Base-by-base conservation (phyloP, 2,888 invertebrate genomes). In the Dinocampus coccinellae region DNA sequence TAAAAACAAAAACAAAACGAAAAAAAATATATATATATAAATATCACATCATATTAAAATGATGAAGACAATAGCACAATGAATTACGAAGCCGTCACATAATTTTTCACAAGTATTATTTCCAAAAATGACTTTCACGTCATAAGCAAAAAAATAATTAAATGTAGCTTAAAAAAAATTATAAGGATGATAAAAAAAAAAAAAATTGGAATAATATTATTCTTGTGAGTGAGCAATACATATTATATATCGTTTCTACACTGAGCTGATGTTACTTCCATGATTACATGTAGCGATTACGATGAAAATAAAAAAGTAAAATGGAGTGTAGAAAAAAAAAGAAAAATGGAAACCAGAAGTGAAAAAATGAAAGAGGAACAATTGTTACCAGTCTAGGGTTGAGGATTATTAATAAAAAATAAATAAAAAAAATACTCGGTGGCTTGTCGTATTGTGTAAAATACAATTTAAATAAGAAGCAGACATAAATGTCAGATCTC, bases 1-100 rank as follows among this genome's bases (percentile, higher is more conserved):
- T 9, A 13, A 11, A 34, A 58, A 4, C 3, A 55, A 11, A 11
- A 6, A 29, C 34, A n/a, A 33, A n/a, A 63, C n/a, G 33, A 26
- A n/a, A 13, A 60, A 34, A 29, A 29, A 29, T 29, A 29, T 29
- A 29, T 29, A 29, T 4, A n/a, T n/a, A n/a, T n/a, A n/a, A n/a
- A n/a, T n/a, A n/a, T 3, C 6, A 62, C 26, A 20, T 36, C 20
- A 16, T 29, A 36, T 33, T 29, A 58, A 22, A 72, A n/a, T 70
- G 70, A 73, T 73, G 64, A 75, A 70, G 76, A 76, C 76, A 76
- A 76, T 76, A 76, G 76, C 75, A 73, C 75, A 69, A 76, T 75
- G 69, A 69, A 76, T 75, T 73, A 75, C 72, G 73, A 75, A 73
- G 69, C 76, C 76, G 74, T 76, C 73, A 70, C 72, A 76, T 60